A percentile compares a stretch with the other conserved stretches of the same genome.
These are phyloP conservation scores for Gibbula magus DNA, from an alignment of 2,888 invertebrate genomes.

Conservation along the genomic window DNA sequence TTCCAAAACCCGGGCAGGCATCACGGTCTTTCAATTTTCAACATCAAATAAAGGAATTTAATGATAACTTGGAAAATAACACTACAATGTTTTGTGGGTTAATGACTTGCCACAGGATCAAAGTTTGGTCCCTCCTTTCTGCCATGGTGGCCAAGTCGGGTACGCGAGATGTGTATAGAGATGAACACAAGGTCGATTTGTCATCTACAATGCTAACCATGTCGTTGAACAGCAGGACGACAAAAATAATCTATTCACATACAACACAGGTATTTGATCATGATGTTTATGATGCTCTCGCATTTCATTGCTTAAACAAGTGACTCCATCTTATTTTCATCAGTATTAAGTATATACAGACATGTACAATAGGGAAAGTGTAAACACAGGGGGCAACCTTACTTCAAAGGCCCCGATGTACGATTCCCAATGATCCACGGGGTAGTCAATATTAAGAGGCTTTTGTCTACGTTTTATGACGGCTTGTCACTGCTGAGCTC, in stretches of 20 bases:
- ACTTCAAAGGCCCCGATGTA: constrained; percentile 10
- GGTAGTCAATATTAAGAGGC: constrained; percentile 23
- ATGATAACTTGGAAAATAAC: neutral
- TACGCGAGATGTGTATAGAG: neutral
- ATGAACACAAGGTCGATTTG: neutral
- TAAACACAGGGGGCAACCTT: constrained; percentile 1
- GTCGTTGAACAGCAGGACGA: neutral
- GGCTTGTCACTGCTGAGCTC: neutral
- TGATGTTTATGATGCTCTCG: neutral
- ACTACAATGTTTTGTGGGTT: neutral
- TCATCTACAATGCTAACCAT: neutral
- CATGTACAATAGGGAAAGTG: neutral
- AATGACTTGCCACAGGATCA: constrained; percentile 1
- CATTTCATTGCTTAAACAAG: neutral
- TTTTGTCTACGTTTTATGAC: constrained; percentile 31
- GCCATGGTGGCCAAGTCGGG: neutral
- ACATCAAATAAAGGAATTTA: constrained; percentile 1
- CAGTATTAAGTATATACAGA: neutral
- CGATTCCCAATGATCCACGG: constrained; percentile 3
- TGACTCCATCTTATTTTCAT: constrained; percentile 6
- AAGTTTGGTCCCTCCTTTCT: neutral
- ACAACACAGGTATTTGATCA: neutral
- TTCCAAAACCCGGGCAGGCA: no score
- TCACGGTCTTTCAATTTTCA: no score
- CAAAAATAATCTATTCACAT: neutral